Base-by-base conservation (phyloP, 2,797 vertebrate genomes). In the Salmo trutta region DNA sequence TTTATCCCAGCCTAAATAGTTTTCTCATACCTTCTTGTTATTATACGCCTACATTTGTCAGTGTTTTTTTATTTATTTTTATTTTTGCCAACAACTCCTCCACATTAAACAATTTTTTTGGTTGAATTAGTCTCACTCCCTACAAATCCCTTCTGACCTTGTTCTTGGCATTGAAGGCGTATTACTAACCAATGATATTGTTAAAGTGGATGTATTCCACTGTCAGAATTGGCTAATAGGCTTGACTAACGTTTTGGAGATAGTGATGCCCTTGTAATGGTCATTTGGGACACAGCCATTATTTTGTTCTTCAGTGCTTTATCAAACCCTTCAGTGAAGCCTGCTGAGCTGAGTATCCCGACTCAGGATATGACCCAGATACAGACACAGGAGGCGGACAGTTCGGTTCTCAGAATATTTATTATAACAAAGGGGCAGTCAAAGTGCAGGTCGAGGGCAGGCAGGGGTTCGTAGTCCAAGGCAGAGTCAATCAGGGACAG, bases 161-260 rank as follows among this genome's bases (percentile, higher is more conserved):
- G 76, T 41, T 19, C 54, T 8, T 80, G 29, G 71, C 76, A 87
- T 84, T 81, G 83, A 84, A 77, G 59, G 68, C 69, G 75, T 79
- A 79, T 87, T 81, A 78, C 71, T 73, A 62, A 71, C 75, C 19
- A 86, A 84, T 41, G 77, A 78, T 82, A 66, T 74, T 84, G 33
- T 78, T 33, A 73, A 79, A 75, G 19, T 72, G 64, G 29, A 77
- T 41, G 5, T 56, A 86, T 77, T 80, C 41, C 78, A 75, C 8
- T 41, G 41, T 41, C 41, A 41, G 41, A 36, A 36, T 36, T 36
- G 36, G 7, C 36, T 36, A 1, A 36, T 1, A 36, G 36, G 1
- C 8, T 41, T 41, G 41, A 41, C 41, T 41, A 41, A 41, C 0
- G 41, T 41, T 41, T 10, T 10, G 41, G 41, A 10, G 41, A 41